Conservation (phyloP, 2,113 vertebrate genomes). For the Alaudala cheleensis region DNA sequence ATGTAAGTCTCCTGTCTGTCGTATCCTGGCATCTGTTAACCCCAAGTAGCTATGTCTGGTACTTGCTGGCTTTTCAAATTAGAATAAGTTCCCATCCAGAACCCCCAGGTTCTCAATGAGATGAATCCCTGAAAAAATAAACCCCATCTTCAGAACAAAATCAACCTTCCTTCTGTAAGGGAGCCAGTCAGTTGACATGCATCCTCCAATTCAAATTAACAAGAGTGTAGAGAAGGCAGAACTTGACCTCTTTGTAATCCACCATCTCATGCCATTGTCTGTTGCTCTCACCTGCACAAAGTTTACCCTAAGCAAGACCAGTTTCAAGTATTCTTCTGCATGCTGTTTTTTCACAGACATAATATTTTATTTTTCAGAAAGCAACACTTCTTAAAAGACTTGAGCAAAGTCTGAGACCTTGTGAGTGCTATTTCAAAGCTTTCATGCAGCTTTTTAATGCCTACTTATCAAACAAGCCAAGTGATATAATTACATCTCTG, state of each 20-base stretch:
- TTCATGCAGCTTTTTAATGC: conserved; percentile 15
- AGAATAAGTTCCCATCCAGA: not conserved
- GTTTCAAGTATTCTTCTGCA: not conserved
- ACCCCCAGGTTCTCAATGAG: not conserved
- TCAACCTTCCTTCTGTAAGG: not conserved
- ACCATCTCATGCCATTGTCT: not conserved
- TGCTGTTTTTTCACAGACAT: not conserved
- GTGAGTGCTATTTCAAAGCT: conserved; percentile 14
- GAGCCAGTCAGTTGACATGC: not conserved
- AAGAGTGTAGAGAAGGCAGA: not conserved
- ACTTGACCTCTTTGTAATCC: not conserved
- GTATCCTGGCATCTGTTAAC: not conserved
- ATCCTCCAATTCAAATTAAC: not conserved
- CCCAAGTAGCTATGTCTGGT: not conserved
- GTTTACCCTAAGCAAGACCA: not conserved
- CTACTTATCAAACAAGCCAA: not conserved
- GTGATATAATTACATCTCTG: not conserved
- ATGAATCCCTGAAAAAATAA: not conserved
- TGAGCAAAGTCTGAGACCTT: not conserved
- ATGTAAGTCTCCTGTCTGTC: not conserved
- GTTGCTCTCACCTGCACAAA: not conserved
- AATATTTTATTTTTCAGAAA: not conserved
- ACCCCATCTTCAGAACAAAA: not conserved
- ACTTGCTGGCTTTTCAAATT: not conserved
- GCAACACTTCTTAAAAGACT: not conserved